Base-by-base conservation (phyloP, 64 coral and sea anemone species). In the Actinia equina region DNA sequence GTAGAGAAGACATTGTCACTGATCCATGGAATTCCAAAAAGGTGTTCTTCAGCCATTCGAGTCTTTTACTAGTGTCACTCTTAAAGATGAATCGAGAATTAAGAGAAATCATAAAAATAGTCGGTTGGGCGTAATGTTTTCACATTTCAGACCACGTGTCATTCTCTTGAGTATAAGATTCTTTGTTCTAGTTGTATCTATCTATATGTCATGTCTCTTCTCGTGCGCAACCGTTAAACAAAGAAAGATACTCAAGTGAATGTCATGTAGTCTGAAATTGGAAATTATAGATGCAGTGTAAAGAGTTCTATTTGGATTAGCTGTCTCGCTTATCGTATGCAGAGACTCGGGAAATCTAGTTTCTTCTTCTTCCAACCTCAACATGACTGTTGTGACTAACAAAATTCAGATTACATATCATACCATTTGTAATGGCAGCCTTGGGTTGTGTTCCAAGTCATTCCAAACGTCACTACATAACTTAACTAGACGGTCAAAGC, bases 1-100 rank as follows among this genome's bases (percentile, higher is more conserved):
- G 86, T 7, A 94, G 56, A 83, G 92, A 94, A 0, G 88, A 77
- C 88, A 90, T 90, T 30, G 88, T 88, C 5, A 74, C 88, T 22
- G 88, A 89, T n/a, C 88, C 88, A 57, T 94, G 92, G n/a, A 77
- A 89, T 42, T 94, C 92, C 45, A 90, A 87, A 10, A 94, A n/a
- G n/a, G n/a, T 85, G 25, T 88, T 79, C 63, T 94, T 94, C 5
- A 94, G 84, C 92, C 92, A 94, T 53, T 94, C 88, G 8, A 94
- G 52, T 20, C 86, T 83, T 26, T 59, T 56, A 30, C 44, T 83
- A 7, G 89, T 94, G 52, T 87, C 92, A 30, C 44, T 53, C 92
- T 94, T 76, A 12, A 43, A 84, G 51, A 56, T 8, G 53, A 77
- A 64, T 80, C 46, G 65, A 15, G 11, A 45, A 16, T 14, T 69